A percentile compares a stretch with the other conserved stretches of the same genome.
phyloP scores from a whole-genome alignment of 2,113 vertebrate species.

The Oriolus oriolus region DNA sequence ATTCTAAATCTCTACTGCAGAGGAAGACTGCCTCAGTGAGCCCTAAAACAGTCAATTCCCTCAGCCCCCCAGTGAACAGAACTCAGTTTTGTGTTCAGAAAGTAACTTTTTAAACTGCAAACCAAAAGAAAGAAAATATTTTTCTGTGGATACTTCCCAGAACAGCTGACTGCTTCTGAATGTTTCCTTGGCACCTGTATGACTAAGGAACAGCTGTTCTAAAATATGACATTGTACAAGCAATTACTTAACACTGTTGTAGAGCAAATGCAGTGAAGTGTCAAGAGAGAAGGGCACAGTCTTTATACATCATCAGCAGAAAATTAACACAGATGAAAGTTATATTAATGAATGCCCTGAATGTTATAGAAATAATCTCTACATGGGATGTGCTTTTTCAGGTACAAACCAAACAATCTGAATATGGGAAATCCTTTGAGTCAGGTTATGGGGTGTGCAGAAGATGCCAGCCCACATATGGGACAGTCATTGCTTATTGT shows the following conservation, averaged over 20 bases:
- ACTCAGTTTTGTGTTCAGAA: neutral
- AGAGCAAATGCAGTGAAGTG: neutral
- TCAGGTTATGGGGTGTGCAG: accelerated
- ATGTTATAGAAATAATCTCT: neutral
- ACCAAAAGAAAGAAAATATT: neutral
- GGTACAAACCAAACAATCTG: neutral
- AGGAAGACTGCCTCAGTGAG: neutral
- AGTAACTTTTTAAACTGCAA: neutral
- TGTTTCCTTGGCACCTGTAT: neutral
- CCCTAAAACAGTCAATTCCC: neutral
- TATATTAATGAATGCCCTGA: neutral
- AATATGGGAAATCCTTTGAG: neutral
- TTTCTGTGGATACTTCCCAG: neutral
- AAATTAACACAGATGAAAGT: slow-evolving; percentile 27
- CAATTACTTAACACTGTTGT: neutral
- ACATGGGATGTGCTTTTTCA: neutral
- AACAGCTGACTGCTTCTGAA: neutral
- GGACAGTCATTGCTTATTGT: neutral
- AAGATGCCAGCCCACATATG: neutral
- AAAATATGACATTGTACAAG: slow-evolving; percentile 5
- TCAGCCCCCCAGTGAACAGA: neutral
- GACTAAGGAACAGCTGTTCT: slow-evolving; percentile 38
- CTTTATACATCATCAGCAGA: neutral
- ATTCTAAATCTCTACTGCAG: neutral
- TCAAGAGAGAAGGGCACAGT: slow-evolving; percentile 4